Evolutionary conservation across 2,797 vertebrate species (phyloP).

Genomic region (Rhynchonycteris naso): DNA sequence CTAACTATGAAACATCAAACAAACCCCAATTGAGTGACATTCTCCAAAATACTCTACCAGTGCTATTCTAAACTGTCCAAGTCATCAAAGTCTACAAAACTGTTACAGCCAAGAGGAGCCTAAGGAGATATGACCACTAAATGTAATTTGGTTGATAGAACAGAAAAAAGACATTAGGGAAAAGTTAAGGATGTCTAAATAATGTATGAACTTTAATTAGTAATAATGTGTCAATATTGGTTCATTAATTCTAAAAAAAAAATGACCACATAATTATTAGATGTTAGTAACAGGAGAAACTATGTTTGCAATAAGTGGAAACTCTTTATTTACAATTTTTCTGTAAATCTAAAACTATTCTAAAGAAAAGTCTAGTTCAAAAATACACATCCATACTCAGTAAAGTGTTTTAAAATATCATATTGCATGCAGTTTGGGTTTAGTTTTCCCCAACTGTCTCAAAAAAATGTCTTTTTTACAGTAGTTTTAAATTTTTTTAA

Average conservation of each 20-base stretch:
- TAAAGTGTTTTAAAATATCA: neutral
- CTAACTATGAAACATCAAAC: neutral
- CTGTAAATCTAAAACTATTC: constrained; percentile 15
- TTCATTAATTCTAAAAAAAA: neutral
- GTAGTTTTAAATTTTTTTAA: too few relatives aligned
- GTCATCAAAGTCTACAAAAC: neutral
- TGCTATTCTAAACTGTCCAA: neutral
- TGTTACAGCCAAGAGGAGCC: too few relatives aligned
- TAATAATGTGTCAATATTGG: neutral
- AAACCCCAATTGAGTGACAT: neutral
- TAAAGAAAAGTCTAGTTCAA: neutral
- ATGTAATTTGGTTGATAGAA: neutral
- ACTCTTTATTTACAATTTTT: neutral
- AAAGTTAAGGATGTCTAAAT: neutral
- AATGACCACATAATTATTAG: neutral
- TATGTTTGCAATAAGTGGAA: neutral
- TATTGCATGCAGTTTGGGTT: constrained; percentile 1
- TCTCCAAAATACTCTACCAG: neutral
- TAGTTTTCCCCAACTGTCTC: neutral
- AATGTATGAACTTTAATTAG: neutral
- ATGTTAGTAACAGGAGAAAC: neutral
- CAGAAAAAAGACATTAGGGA: neutral
- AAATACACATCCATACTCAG: neutral
- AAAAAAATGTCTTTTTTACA: neutral
- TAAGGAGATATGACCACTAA: too few relatives aligned